Conservation (phyloP, 1,140 invertebrate species). For the Meteorus sp. region DNA sequence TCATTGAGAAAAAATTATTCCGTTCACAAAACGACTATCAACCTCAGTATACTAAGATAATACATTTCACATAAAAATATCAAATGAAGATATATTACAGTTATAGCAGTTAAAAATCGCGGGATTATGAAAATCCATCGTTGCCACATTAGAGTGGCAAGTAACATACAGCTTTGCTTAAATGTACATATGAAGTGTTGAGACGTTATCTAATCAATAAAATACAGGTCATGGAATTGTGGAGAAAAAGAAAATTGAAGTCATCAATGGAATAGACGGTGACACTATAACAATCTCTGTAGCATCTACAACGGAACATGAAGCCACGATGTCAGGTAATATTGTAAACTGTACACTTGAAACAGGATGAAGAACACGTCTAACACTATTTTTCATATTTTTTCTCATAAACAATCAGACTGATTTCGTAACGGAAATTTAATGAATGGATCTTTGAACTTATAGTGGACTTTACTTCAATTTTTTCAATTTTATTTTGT, state of each 20-base stretch:
- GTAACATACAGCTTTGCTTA: conserved; percentile 3
- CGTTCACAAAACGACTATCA: too few species aligned
- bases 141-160: background rate
- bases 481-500: too few species aligned
- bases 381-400: background rate
- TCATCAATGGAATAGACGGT: conserved; percentile 59
- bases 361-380: background rate
- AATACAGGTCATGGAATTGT: conserved; percentile 59
- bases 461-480: too few species aligned
- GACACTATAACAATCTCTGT: conserved; percentile 67
- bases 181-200: background rate
- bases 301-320: conserved; percentile 64
- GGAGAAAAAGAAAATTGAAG: conserved; percentile 65
- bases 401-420: conserved; percentile 8
- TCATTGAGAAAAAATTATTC: too few species aligned
- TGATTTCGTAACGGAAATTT: conserved; percentile 19
- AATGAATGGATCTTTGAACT: too few species aligned
- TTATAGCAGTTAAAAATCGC: too few species aligned
- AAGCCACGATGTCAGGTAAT: conserved; percentile 66
- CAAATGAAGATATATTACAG: too few species aligned
- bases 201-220: conserved; percentile 2
- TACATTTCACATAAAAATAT: too few species aligned
- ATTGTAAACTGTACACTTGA: conserved; percentile 15
- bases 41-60: too few species aligned
- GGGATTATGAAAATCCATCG: too few species aligned